These are phyloP conservation scores for Drosophila anomelani DNA, from an alignment of 2,888 invertebrate genomes.

Conservation along the genomic window DNA sequence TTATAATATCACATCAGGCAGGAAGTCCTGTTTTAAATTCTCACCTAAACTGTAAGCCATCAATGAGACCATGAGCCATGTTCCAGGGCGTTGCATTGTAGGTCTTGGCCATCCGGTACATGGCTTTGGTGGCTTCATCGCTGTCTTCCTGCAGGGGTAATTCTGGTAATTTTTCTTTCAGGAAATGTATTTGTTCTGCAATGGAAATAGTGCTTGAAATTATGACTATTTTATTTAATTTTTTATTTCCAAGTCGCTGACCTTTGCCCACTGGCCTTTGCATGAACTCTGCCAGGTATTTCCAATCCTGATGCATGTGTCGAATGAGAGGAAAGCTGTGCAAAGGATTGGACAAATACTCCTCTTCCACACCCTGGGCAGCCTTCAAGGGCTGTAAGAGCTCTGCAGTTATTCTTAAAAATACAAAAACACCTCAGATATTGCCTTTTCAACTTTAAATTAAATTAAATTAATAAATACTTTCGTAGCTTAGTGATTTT, in stretches of 20 bases:
- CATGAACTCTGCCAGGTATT: conserved; percentile 25
- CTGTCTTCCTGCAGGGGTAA: conserved; percentile 21
- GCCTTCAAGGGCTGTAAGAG: conserved; percentile 22
- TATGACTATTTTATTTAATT: background rate
- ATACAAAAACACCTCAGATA: background rate
- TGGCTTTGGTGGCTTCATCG: conserved; percentile 19
- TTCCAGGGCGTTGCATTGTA: conserved; percentile 26
- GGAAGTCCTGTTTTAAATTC: background rate
- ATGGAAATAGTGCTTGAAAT: background rate
- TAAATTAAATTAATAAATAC: background rate
- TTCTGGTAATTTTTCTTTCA: background rate
- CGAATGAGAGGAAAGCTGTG: conserved; percentile 51
- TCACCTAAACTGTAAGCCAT: conserved; percentile 50
- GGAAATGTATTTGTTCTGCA: conserved; percentile 44
- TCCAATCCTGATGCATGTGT: conserved; percentile 54
- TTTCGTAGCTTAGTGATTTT: background rate
- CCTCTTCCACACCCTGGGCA: conserved; percentile 37
- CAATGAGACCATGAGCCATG: conserved; percentile 43
- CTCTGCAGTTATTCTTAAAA: conserved; percentile 37
- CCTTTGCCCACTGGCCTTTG: conserved; percentile 37
- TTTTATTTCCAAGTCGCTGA: background rate
- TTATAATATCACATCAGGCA: rapidly evolving
- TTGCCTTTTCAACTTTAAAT: background rate
- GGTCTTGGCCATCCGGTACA: conserved; percentile 35
- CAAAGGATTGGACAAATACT: conserved; percentile 57